Evolutionary conservation across 2,113 vertebrate genomes (phyloP).

Genomic region (Setophaga kirtlandii): DNA sequence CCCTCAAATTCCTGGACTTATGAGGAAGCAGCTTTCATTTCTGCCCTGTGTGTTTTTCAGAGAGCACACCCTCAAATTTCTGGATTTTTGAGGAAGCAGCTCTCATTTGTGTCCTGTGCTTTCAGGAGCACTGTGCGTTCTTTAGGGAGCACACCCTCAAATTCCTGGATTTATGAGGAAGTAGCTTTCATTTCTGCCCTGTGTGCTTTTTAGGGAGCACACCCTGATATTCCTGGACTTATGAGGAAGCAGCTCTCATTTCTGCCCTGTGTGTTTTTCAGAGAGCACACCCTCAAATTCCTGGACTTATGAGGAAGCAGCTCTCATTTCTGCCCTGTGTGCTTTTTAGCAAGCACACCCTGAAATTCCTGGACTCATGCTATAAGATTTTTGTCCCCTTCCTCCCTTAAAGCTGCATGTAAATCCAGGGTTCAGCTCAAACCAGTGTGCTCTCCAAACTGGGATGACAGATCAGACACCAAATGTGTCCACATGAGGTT

Average conservation of each 20-base stretch:
- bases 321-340: no score
- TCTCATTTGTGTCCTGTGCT: not conserved
- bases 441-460: not conserved
- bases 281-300: not conserved
- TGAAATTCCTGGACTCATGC: not conserved
- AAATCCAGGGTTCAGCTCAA: not conserved
- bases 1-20: no score
- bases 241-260: not conserved
- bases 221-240: rapidly evolving
- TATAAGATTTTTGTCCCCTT: rapidly evolving
- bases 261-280: not conserved
- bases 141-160: no score
- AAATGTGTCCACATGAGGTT: rapidly evolving
- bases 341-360: no score
- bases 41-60: not conserved
- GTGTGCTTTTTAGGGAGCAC: not conserved
- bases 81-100: no score
- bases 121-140: not conserved
- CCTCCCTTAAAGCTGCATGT: rapidly evolving
- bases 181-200: not conserved
- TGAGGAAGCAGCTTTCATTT: not conserved
- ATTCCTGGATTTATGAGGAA: no score
- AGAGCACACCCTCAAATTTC: not conserved
- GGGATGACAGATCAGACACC: not conserved
- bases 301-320: no score